Base-by-base conservation (phyloP, 2,113 vertebrate species). In the Perca fluviatilis region DNA sequence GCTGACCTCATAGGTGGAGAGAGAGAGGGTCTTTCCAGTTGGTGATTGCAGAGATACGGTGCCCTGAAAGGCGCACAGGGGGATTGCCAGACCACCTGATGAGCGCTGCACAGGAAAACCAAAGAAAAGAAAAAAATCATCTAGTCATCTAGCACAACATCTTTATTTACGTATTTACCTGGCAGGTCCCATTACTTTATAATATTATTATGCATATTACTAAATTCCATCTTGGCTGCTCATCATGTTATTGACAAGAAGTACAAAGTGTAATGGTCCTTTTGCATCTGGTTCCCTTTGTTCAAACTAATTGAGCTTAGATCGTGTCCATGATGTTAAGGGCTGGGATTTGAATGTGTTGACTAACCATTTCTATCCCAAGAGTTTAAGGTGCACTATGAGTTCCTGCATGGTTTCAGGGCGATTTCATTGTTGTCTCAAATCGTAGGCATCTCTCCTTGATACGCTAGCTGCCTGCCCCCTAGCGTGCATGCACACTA, bases 1-100 rank as follows among this genome's bases (percentile, higher is more conserved):
- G 90, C 98, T 98, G 85, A 99, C 97, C 87, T 99, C 98, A 0
- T 99, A 99, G 0, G 98, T 99, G 71, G 98, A 99, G 5, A 99
- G 93, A 14, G 98, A 99, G 0, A 99, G 95, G 0, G 97, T 99
- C 92, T 99, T 99, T 21, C 98, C 98, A 0, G 96, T 96, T 14
- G 98, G 98, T 0, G 97, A 96, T 7, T 98, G 98, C 23, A 99
- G 97, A 9, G 98, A 99, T 12, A 99, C 97, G 0, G 97, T 99
- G 15, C 98, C 98, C 92, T 99, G 98, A 88, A 99, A 98, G 0
- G 98, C 98, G 3, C 98, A 98, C 27, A 99, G 86, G 1, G 98
- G 98, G 56, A 99, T 96, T 8, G 97, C 96, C 51, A 99, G 94
- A 40, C 96, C 95, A 23, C 94, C 96, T 1, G 95, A 88, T 0